These are phyloP conservation scores for Cryptocephalus moraei DNA, from an alignment of 2,888 invertebrate species.

Conservation along the genomic window DNA sequence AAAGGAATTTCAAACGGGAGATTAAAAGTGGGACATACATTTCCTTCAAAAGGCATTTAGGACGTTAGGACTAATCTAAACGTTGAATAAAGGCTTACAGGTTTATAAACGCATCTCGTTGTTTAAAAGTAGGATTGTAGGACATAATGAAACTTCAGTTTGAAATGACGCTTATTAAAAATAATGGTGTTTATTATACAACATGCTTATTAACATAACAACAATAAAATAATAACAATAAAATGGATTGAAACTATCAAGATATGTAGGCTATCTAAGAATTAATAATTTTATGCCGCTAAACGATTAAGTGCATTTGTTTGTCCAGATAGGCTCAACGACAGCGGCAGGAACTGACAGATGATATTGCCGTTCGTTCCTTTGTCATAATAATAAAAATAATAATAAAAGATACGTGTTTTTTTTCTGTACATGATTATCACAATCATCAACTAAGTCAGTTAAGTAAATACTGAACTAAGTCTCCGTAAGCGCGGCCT, in stretches of 20 bases:
- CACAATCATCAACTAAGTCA: conserved; percentile 16
- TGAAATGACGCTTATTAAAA: conserved; percentile 28
- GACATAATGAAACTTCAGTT: no score
- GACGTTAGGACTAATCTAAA: no score
- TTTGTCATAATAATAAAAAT: neutral
- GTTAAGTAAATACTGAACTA: conserved; percentile 13
- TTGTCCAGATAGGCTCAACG: no score
- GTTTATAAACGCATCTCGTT: neutral
- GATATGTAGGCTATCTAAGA: conserved; percentile 19
- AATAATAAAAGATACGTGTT: no score
- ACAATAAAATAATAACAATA: conserved; percentile 40
- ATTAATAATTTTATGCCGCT: neutral
- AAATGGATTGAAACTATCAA: conserved; percentile 22
- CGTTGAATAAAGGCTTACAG: no score
- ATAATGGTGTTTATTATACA: conserved; percentile 39
- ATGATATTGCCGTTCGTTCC: conserved; percentile 12
- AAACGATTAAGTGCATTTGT: no score
- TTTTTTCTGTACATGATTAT: conserved; percentile 19
- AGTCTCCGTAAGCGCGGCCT: neutral
- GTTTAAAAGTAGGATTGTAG: neutral
- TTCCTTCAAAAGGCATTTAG: no score
- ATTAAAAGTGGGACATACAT: no score
- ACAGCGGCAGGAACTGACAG: no score
- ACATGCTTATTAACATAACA: conserved; percentile 38
- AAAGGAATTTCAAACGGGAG: no score